These are phyloP conservation scores for Nautilus pompilius DNA, from an alignment of 1,140 invertebrate species.

Conservation along the genomic window DNA sequence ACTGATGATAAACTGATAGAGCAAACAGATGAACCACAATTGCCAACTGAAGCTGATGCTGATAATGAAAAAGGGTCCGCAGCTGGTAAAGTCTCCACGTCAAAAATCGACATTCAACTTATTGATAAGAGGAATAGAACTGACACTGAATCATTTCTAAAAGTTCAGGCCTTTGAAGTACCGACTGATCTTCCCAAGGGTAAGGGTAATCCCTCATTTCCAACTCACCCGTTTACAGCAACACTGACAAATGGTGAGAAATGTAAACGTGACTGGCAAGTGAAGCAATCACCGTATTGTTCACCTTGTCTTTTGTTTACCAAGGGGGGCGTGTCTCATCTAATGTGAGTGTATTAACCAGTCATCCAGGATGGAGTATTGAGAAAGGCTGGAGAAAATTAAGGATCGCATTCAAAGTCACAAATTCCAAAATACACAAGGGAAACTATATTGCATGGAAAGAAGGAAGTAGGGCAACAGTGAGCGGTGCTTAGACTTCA, in stretches of 20 bases:
- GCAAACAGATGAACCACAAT: background rate
- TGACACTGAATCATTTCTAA: background rate
- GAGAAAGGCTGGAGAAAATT: background rate
- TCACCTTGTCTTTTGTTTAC: background rate
- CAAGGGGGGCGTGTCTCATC: too few species aligned
- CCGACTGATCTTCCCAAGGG: background rate
- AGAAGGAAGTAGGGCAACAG: background rate
- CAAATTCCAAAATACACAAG: background rate
- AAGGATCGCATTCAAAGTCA: background rate
- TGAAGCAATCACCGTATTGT: background rate
- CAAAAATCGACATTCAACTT: background rate
- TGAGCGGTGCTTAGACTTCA: background rate
- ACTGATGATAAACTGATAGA: background rate
- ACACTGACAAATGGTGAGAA: background rate
- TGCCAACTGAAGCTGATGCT: background rate
- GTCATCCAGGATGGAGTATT: background rate
- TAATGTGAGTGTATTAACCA: background rate
- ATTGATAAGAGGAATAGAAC: background rate
- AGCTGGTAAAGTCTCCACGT: background rate
- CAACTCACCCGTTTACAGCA: background rate
- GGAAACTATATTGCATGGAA: background rate
- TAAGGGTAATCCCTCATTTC: background rate
- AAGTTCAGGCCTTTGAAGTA: background rate
- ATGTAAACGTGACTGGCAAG: background rate
- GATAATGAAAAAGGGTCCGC: background rate